These are phyloP conservation scores for Pristionchus exspectatus DNA, from an alignment of 2,888 invertebrate species.

Conservation along the genomic window DNA sequence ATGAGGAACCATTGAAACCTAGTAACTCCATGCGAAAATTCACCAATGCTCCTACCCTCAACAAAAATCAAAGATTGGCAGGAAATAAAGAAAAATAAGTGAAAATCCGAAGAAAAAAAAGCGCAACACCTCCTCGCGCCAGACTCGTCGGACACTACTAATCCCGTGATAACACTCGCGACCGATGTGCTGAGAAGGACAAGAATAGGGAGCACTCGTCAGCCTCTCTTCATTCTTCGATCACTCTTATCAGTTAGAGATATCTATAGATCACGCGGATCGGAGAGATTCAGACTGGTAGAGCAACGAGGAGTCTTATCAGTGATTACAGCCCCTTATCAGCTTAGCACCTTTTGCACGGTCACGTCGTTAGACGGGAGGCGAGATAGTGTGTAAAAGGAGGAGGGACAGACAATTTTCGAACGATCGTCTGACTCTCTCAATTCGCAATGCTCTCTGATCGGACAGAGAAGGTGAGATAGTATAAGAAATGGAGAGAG, in stretches of 20 bases:
- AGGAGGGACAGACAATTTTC: not conserved
- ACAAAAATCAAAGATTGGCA: not conserved
- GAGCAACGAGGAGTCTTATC: not conserved
- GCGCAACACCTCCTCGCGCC: not conserved
- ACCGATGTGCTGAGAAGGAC: not conserved
- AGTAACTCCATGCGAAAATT: too few relatives aligned
- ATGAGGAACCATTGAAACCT: too few relatives aligned
- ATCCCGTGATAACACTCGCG: constrained; percentile 14
- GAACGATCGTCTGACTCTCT: too few relatives aligned
- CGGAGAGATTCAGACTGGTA: not conserved
- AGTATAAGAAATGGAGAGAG: not conserved
- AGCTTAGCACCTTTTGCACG: constrained; percentile 17
- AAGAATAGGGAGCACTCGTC: not conserved
- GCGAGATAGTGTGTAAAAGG: not conserved
- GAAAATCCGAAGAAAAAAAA: not conserved
- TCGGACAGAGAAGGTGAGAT: not conserved
- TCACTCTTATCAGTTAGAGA: not conserved
- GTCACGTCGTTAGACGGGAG: not conserved
- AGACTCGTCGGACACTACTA: not conserved
- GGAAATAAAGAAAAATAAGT: not conserved
- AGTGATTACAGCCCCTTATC: constrained; percentile 1
- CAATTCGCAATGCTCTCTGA: too few relatives aligned
- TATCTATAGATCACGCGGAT: not conserved
- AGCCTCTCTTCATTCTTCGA: not conserved
- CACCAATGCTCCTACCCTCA: too few relatives aligned